Conservation (phyloP, 2,113 vertebrate species). For the Nothoprocta pentlandii region DNA sequence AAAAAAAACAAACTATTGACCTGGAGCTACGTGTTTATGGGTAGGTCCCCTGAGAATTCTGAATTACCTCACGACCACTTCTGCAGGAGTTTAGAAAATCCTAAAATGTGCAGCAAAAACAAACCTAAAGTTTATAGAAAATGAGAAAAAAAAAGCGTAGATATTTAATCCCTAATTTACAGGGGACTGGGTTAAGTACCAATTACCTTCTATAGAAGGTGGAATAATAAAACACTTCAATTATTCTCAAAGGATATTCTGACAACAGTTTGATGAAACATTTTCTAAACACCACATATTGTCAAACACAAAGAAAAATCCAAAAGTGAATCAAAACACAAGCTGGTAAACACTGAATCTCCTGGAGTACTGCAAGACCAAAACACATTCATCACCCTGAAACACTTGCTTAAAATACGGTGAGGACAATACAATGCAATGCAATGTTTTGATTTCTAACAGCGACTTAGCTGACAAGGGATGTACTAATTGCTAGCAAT, state of each 20-base stretch:
- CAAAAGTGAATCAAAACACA: background rate
- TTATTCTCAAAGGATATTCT: background rate
- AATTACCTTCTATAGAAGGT: background rate
- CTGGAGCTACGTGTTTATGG: background rate
- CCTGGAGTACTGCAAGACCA: rapidly evolving
- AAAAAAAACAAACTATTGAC: background rate
- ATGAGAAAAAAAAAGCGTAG: background rate
- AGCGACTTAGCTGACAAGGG: background rate
- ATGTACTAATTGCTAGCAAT: background rate
- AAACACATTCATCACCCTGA: rapidly evolving
- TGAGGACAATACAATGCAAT: background rate
- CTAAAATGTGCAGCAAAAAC: background rate
- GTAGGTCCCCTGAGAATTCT: background rate
- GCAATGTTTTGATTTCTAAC: background rate
- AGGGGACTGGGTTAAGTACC: background rate
- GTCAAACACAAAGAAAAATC: background rate
- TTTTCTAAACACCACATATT: background rate
- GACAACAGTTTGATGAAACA: background rate
- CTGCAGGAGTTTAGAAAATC: background rate
- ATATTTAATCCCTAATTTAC: background rate
- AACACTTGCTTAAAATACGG: background rate
- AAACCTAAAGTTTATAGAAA: background rate
- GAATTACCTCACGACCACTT: background rate
- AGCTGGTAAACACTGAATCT: background rate
- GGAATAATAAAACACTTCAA: background rate